Evolutionary conservation across 2,797 vertebrate genomes (phyloP), one percentile per base, ranked within the genome.

Genomic region (Ataeniobius toweri): DNA sequence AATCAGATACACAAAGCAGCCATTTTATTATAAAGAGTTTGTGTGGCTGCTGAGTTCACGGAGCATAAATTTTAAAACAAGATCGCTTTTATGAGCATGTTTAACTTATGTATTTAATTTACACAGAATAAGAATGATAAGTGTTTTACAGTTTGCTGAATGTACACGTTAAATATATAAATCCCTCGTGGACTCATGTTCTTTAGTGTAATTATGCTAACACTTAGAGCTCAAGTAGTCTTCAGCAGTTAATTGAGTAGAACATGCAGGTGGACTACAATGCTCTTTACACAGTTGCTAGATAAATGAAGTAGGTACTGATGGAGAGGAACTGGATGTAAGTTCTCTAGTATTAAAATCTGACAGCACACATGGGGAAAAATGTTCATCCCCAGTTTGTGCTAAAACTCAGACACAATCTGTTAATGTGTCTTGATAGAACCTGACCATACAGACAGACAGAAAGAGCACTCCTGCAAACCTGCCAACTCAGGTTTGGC

Each of bases 401-500:
- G 28, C 50, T 79, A 31, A 46, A 53, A 58, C 41, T 26, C 41
- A 48, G 41, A 3, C 22, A 1, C 44, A 80, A 86, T 61, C 58
- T 26, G n/a, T 46, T 48, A 68, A n/a, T n/a, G 10, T 8, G 18
- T 58, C 55, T 75, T 63, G 72, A 58, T 0, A 16, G 20, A 59
- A 67, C 46, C 55, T 4, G 20, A 59, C 74, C 56, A 10, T 0
- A 6, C 53, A 16, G 46, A 55, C n/a, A 76, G 14, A 24, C n/a
- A 2, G 51, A 75, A 14, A 58, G 56, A 4, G 41, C 24, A 13
- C 67, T 48, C 6, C 71, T 14, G 48, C 68, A 65, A 75, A 81
- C 67, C 80, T 78, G 75, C 58, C 18, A 1, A 78, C 76, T 81
- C 80, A 77, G 74, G 76, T 81, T 73, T 80, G 63, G 63, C 63